A percentile compares a stretch with the other conserved stretches of the same genome.
Evolutionary conservation across 2,888 invertebrate genomes (phyloP).

Genomic region (Epiblema foenella): DNA sequence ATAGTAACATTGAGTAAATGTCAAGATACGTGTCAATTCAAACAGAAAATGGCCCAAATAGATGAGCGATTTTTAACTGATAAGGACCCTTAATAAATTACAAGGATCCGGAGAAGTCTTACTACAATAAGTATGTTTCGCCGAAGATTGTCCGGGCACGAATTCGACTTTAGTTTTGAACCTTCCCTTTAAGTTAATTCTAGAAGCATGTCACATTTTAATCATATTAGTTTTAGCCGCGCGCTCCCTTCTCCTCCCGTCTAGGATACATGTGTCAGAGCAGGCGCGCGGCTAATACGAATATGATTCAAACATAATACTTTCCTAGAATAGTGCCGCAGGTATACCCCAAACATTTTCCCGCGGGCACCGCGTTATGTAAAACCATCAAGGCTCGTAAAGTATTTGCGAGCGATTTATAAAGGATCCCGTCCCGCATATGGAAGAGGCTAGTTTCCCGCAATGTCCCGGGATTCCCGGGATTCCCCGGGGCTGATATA

Average conservation of each 20-base stretch:
- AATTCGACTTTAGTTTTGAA: neutral
- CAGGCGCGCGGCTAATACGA: neutral
- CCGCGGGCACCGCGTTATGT: conserved; percentile 13
- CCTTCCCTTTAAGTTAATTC: neutral
- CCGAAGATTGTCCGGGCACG: neutral
- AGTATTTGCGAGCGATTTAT: conserved; percentile 31
- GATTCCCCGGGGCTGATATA: conserved; percentile 20
- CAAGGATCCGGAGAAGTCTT: too few relatives aligned
- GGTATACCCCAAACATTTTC: conserved; percentile 2
- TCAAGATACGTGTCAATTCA: too few relatives aligned
- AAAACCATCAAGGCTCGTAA: conserved; percentile 34
- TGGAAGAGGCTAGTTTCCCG: conserved; percentile 32
- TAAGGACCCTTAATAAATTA: too few relatives aligned
- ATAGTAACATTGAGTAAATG: too few relatives aligned
- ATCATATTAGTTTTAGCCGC: neutral
- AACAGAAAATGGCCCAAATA: too few relatives aligned
- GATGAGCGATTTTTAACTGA: too few relatives aligned
- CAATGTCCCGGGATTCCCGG: neutral
- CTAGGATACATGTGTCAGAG: neutral
- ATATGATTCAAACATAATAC: neutral
- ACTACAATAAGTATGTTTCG: neutral
- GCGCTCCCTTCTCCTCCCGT: neutral
- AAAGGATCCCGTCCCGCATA: conserved; percentile 36
- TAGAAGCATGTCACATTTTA: neutral
- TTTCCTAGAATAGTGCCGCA: neutral